Conservation (phyloP, 2,888 invertebrate genomes). For the Drosophila pegasa region DNA sequence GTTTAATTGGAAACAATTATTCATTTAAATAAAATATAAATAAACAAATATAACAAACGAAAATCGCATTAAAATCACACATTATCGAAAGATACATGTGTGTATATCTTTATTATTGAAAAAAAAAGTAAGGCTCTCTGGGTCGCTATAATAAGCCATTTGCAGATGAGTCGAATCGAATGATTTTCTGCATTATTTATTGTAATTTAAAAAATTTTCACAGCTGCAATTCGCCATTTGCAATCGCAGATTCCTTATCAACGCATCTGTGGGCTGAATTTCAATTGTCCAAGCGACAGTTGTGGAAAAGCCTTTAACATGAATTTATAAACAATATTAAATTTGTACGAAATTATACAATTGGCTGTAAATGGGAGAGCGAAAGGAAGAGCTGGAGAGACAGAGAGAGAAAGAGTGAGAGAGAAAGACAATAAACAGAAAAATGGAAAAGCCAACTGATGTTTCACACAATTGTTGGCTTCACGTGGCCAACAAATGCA, state of each 20-base stretch:
- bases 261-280: conserved; percentile 27
- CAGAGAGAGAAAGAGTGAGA: neutral
- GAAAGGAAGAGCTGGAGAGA: neutral
- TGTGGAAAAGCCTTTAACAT: conserved; percentile 25
- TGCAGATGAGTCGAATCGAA: neutral
- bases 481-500: conserved; percentile 43
- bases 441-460: conserved; percentile 15
- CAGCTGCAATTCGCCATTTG: conserved; percentile 38
- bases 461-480: conserved; percentile 38
- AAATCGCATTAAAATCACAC: neutral
- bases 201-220: conserved; percentile 18
- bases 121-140: no score
- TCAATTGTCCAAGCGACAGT: conserved; percentile 19
- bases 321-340: conserved; percentile 27
- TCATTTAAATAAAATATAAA: neutral
- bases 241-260: conserved; percentile 37
- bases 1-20: neutral
- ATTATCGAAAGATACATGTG: neutral
- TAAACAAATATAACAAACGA: neutral
- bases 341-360: conserved; percentile 7
- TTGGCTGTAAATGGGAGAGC: neutral
- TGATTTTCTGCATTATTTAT: conserved; percentile 22
- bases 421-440: neutral
- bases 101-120: neutral
- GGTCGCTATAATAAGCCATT: neutral